Evolutionary conservation across 2,113 vertebrate genomes (phyloP), one percentile per base, ranked within the genome.

Genomic region (Antennarius striatus): DNA sequence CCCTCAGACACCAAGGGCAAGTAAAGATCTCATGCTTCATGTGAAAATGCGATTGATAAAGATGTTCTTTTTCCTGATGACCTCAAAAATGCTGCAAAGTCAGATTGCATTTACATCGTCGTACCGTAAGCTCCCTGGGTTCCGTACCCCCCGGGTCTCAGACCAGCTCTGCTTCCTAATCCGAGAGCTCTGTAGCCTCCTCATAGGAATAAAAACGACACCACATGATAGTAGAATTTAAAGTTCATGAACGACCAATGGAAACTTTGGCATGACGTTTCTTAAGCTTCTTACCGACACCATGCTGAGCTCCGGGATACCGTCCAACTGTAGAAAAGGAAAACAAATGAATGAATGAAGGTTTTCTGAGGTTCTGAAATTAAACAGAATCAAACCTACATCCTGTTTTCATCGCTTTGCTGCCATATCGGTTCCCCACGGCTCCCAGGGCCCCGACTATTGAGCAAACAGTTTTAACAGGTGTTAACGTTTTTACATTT

Each of bases 341-440:
- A 14, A 56, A 13, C 40, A 30, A 64, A 13, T 7, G 55, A 66
- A 13, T 29, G 5, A 4, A 28, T 16, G 43, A 0, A 30, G 64
- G 2, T 0, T 7, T 45, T 43, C 4, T 59, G 6, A 29, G 2
- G 14, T 29, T 3, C 10, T 3, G 17, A 59, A 57, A 51, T 13
- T 15, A 1, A 62, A 22, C 22, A 28, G 22, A 50, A 12, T 54
- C 7, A 10, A 13, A 75, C 88, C 3, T 70, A 91, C 90, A 46
- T 73, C 83, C 87, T 40, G 82, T 61, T 45, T 91, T 92, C 76
- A 88, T 86, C 0, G 80, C 86, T 73, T 90, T 91, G 69, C 8
- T 85, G 50, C 77, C 83, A 45, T 90, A 88, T 61, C 87, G 70
- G 63, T 32, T 84, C 43, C 86, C 90, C 39, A 89, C 60, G 0